These are phyloP conservation scores for Brachionus paranguensis DNA, from an alignment of 1,140 invertebrate genomes.

Conservation along the genomic window DNA sequence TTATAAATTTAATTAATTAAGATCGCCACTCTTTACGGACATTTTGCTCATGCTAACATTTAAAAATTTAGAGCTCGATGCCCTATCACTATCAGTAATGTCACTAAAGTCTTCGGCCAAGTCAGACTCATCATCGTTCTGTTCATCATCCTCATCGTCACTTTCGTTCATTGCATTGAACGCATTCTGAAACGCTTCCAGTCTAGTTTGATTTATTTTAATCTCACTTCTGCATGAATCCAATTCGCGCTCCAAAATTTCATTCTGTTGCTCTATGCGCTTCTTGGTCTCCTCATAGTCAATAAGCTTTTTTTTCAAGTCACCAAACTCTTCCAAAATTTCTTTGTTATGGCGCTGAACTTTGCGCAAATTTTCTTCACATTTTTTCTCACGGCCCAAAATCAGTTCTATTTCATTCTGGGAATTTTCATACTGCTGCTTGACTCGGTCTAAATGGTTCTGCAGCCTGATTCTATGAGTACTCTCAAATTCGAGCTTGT, in stretches of 20 bases:
- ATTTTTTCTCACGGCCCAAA: conserved; percentile 22
- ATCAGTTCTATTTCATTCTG: conserved; percentile 16
- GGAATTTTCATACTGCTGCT: conserved; percentile 8
- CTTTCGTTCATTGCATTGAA: conserved; percentile 32
- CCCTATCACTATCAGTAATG: background rate
- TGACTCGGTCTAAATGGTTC: conserved; percentile 18
- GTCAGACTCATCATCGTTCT: background rate
- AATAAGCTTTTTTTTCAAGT: conserved; percentile 7
- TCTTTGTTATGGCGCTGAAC: conserved; percentile 3
- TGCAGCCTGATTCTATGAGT: background rate
- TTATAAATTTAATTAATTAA: background rate
- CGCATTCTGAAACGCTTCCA: conserved; percentile 13
- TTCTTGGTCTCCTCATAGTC: conserved; percentile 11
- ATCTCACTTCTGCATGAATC: background rate
- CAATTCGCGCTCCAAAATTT: background rate
- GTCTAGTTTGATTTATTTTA: background rate
- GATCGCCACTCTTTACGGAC: background rate
- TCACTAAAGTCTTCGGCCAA: background rate
- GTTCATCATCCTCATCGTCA: conserved; percentile 7
- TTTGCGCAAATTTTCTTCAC: conserved; percentile 4
- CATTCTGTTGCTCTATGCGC: background rate
- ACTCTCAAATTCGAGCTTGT: background rate
- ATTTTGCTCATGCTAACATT: conserved; percentile 14
- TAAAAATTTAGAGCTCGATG: background rate
- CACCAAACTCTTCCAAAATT: background rate